Evolutionary conservation across 2,888 invertebrate genomes (phyloP).

Genomic region (Stictocephala bisonia): DNA sequence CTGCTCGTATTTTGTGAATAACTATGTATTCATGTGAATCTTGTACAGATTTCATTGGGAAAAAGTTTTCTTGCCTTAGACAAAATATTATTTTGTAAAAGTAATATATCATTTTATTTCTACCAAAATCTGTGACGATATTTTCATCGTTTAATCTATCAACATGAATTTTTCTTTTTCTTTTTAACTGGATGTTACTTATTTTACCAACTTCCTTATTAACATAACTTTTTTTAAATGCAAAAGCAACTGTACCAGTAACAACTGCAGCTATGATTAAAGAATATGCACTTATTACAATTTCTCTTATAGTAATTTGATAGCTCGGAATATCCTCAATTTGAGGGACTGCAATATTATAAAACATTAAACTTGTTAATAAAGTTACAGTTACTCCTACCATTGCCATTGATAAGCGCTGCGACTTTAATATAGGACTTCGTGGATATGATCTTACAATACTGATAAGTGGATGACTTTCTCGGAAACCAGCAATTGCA

Average conservation of each 20-base stretch:
- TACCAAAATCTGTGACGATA: neutral
- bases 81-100: neutral
- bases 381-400: neutral
- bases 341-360: neutral
- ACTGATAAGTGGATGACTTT: neutral
- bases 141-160: neutral
- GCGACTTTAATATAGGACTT: neutral
- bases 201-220: neutral
- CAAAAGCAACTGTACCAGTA: neutral
- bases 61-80: neutral
- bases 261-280: neutral
- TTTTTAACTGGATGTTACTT: neutral
- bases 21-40: neutral
- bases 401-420: neutral
- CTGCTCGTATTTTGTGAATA: neutral
- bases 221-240: neutral
- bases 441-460: neutral
- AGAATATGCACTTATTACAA: neutral
- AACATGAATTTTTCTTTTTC: neutral
- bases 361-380: neutral
- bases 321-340: neutral
- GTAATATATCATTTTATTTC: neutral
- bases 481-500: neutral
- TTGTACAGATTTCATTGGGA: neutral
- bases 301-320: neutral